Base-by-base conservation (phyloP, 2,888 invertebrate species). In the Xestia c-nigrum region DNA sequence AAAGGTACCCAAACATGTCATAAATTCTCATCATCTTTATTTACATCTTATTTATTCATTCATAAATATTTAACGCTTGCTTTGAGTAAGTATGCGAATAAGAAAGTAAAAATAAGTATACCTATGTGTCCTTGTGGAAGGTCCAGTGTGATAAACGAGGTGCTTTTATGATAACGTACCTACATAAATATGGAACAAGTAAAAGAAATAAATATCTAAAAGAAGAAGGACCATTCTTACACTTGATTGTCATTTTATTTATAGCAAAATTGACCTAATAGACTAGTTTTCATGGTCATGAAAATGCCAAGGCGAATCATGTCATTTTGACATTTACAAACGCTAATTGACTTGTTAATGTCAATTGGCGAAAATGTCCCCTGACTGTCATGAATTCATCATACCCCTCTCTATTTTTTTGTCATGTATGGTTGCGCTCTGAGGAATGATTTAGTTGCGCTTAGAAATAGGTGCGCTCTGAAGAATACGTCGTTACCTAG, bases 41-140 rank as follows among this genome's bases (percentile, higher is more conserved):
- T 76, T 82, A 80, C 76, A 76, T 80, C 76, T 82, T 82, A 76
- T 82, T 82, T 80, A 81, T 81, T 76, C 80, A 82, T 80, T 82
- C 80, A 80, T 80, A 80, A 80, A 82, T 80, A 80, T 82, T 80
- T 66, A 76, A 76, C n/a, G 77, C 65, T 76, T 66, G 38, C 82
- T 82, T 80, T 76, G 82, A 76, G 76, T 76, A 81, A 76, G 61
- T 74, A 81, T 81, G 40, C 47, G 68, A 64, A 75, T 74, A 81
- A 64, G 67, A 67, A 66, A 68, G 43, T 64, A 68, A 74, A 80
- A 68, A 68, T 81, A 67, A 67, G 63, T 43, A 31, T 31, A n/a
- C 24, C 63, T 50, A 31, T 50, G 43, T 81, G 68, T 75, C 75
- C 38, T 74, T 68, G 31, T 50, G 38, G 57, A 68, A 50, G 55